Evolutionary conservation across 2,113 vertebrate species (phyloP), one percentile per base, ranked within the genome.

Genomic region (Rhadina sibilatrix): DNA sequence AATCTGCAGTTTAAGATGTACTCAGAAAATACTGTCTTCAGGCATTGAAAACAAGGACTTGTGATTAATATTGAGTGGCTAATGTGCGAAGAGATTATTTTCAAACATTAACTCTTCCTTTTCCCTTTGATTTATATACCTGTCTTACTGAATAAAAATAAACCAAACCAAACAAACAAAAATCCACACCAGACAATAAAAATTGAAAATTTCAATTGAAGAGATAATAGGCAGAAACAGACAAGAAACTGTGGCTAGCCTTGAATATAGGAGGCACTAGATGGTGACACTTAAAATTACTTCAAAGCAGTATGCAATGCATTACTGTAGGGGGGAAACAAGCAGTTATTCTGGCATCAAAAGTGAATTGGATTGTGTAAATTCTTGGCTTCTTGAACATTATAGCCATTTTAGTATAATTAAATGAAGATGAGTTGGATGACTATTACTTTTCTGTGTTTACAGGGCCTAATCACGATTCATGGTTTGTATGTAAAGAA

Each of bases 391-490:
- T 96, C 90, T 96, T 90, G 93, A 95, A 56, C 70, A 80, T 93
- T 92, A 53, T 79, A 84, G 44, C 56, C 64, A 75, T 94, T 95
- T 96, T 86, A 77, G 60, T 76, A 57, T 96, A 94, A 96, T 93
- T 91, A 91, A 90, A 89, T 93, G 66, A 81, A 79, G 65, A 70
- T 87, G 61, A 85, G 53, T 42, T 94, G 79, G 38, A 84, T 96
- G 81, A 95, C 72, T 95, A n/a, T 95, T 95, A 87, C 60, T 89
- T 90, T 69, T 57, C 24, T 15, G 6, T 92, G 83, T 90, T 96
- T 87, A 84, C 56, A 84, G 37, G 81, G 30, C 57, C 72, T 93
- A 94, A 87, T 84, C 65, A 40, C 70, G 61, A 84, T 89, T 83
- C 54, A 75, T 90, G n/a, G 49, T 53, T 95, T 82, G 40, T 65